Evolutionary conservation across 2,888 invertebrate species (phyloP), one percentile per base, ranked within the genome.

Genomic region (Lymantria monacha): DNA sequence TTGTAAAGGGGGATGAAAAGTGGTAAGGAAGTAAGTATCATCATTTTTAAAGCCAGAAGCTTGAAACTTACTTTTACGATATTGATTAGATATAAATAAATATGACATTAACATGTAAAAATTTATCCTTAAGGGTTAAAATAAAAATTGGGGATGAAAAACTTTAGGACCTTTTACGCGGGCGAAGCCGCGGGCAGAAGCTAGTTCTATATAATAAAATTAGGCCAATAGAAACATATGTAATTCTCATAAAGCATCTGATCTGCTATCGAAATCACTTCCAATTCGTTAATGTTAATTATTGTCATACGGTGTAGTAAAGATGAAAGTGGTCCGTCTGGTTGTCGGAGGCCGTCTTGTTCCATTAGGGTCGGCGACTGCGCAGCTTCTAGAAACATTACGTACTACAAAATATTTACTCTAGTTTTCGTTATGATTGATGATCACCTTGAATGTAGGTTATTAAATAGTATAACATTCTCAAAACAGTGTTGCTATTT

Each of bases 321-420:
- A 65, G 64, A 65, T 61, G 65, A 65, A 65, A 65, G 65, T 66
- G 66, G 65, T 66, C 52, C 50, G 58, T 44, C 55, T 41, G 46
- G 63, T 57, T 44, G 46, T 30, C 59, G 58, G 65, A 66, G 65
- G 66, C 47, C 66, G 50, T 46, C 65, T 45, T 63, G 65, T 66
- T 56, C 44, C 49, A 46, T 22, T 42, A 41, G 37, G 42, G 37
- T 51, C 44, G 43, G 13, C 33, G 22, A 38, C 36, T 22, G 51
- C 53, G 42, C 56, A 49, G 51, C 33, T 46, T 57, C 42, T 47
- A 51, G 49, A 54, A 55, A 55, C 38, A 7, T 3, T n/a, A 40
- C 43, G 47, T 52, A 51, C 49, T 52, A 40, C 42, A 51, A 33
- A 51, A 12, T 45, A 60, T 65, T 65, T 50, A 65, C 44, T 53